Percentiles rank a stretch among this genome's conserved stretches.
Evolutionary conservation across 2,113 vertebrate genomes (phyloP).

Genomic region (Piliocolobus tephrosceles): DNA sequence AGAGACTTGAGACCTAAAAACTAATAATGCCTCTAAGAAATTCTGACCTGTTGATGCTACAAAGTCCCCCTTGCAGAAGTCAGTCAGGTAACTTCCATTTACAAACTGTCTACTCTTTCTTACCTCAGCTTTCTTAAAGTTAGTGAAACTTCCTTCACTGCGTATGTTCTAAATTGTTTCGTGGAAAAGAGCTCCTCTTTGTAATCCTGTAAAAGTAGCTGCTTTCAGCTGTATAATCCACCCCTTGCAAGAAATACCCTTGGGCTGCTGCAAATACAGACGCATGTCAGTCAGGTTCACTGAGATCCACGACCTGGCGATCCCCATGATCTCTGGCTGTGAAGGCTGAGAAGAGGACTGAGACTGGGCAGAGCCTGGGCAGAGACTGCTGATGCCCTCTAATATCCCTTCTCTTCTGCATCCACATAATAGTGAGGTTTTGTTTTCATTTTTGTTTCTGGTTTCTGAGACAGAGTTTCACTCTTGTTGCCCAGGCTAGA

Average conservation of each 20-base stretch:
- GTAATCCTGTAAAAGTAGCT: neutral
- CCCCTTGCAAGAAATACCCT: neutral
- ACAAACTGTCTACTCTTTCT: neutral
- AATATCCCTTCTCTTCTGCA: neutral
- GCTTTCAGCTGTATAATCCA: neutral
- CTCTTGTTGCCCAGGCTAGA: no score
- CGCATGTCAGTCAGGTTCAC: neutral
- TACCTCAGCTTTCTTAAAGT: neutral
- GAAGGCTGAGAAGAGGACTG: neutral
- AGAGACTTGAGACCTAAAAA: neutral
- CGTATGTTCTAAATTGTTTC: neutral
- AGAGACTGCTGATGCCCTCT: neutral
- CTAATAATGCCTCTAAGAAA: neutral
- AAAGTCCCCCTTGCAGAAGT: neutral
- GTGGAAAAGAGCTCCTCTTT: neutral
- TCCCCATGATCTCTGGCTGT: neutral
- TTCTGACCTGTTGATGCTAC: neutral
- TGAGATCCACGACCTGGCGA: rapidly evolving
- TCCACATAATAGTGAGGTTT: neutral
- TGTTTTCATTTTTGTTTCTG: no score
- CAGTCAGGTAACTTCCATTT: neutral
- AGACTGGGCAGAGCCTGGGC: neutral
- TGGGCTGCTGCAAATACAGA: neutral
- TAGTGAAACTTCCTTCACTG: neutral
- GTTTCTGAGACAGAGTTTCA: no score